phyloP scores from a whole-genome alignment of 1,140 invertebrate genomes.

The Bombus fervidus region DNA sequence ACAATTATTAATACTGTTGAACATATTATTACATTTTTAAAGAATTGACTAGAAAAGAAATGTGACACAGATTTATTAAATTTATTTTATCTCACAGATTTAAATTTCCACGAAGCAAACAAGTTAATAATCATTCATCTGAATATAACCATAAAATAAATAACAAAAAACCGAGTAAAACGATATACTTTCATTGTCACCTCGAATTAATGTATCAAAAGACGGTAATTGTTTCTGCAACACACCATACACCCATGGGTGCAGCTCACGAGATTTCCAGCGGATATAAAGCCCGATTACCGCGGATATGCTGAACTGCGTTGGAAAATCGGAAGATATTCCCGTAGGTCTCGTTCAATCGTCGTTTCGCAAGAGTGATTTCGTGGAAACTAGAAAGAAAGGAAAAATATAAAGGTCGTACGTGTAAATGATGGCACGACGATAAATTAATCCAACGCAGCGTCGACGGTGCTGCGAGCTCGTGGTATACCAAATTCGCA shows the following conservation, averaged over 20 bases:
- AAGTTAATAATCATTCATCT: no score
- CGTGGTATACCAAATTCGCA: constrained; percentile 56
- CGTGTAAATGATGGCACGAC: constrained; percentile 47
- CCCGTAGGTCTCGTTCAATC: constrained; percentile 51
- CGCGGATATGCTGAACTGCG: constrained; percentile 32
- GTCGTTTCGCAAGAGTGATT: constrained; percentile 1
- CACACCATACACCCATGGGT: not conserved
- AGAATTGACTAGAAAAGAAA: no score
- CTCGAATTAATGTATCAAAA: not conserved
- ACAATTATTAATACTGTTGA: no score
- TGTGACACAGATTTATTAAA: no score
- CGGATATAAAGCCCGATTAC: constrained; percentile 54
- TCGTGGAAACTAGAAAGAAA: not conserved
- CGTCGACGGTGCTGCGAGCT: constrained; percentile 38
- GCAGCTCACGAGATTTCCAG: constrained; percentile 38
- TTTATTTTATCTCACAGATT: not conserved
- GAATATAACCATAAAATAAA: no score
- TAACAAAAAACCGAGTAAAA: not conserved
- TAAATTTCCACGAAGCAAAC: not conserved
- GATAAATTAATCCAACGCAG: constrained; percentile 67
- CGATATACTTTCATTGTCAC: not conserved
- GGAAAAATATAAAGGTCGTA: constrained; percentile 51
- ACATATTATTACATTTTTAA: no score
- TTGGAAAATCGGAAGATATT: constrained; percentile 52
- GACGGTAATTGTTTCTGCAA: constrained; percentile 3